Percentiles rank a stretch among this genome's conserved stretches.
Evolutionary conservation across 2,888 invertebrate genomes (phyloP).

Genomic region (Stenodema calcarata): DNA sequence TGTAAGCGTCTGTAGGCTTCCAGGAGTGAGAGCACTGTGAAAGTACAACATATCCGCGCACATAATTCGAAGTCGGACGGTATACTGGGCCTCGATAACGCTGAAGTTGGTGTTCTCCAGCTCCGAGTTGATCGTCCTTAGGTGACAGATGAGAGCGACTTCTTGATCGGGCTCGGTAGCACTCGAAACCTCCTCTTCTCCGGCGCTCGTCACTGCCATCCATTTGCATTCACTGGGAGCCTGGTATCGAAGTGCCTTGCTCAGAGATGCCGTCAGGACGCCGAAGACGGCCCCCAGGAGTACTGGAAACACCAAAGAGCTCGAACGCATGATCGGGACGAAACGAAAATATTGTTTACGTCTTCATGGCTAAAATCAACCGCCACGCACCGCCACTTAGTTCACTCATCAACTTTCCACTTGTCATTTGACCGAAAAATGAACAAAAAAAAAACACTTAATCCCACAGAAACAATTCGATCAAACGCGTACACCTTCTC

Average conservation of each 20-base stretch:
- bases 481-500: conserved; percentile 19
- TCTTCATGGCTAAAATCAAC: not conserved
- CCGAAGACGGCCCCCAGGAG: conserved; percentile 69
- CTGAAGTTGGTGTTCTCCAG: conserved; percentile 82
- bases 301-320: conserved; percentile 68
- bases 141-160: conserved; percentile 75
- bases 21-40: conserved; percentile 78
- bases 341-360: not conserved
- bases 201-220: conserved; percentile 70
- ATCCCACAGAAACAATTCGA: conserved; percentile 36
- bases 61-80: conserved; percentile 76
- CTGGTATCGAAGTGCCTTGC: conserved; percentile 73
- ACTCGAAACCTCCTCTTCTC: conserved; percentile 63
- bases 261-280: conserved; percentile 67
- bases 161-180: conserved; percentile 62
- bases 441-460: conserved; percentile 48
- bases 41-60: conserved; percentile 82
- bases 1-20: conserved; percentile 76
- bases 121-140: conserved; percentile 81
- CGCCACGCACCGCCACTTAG: conserved; percentile 54
- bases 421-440: conserved; percentile 1
- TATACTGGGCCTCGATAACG: conserved; percentile 82
- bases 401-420: conserved; percentile 54
- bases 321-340: conserved; percentile 57
- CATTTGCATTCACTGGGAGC: conserved; percentile 84